Evolutionary conservation across 2,113 vertebrate genomes (phyloP).

Genomic region (Alethe diademata): DNA sequence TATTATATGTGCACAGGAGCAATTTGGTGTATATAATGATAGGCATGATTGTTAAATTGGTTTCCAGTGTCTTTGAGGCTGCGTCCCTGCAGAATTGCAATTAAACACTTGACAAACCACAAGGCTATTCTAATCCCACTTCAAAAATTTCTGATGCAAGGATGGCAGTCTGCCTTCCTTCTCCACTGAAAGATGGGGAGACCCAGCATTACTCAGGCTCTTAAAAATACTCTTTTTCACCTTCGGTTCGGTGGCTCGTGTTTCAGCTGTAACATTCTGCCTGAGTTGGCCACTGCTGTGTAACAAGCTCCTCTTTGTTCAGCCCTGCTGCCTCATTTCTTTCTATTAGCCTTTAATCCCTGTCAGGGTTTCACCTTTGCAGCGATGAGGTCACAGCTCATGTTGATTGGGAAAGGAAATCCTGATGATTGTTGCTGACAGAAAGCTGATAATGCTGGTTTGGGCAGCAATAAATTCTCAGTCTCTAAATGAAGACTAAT

Average conservation of each 20-base stretch:
- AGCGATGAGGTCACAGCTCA: constrained; percentile 69
- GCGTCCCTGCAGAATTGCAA: constrained; percentile 13
- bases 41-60: constrained; percentile 35
- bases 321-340: constrained; percentile 57
- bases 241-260: neutral
- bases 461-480: constrained; percentile 64
- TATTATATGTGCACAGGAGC: neutral
- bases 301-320: constrained; percentile 67
- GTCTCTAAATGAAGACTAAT: constrained; percentile 69
- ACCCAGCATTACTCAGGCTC: neutral
- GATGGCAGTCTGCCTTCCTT: constrained; percentile 15
- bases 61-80: constrained; percentile 52
- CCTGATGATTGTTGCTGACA: constrained; percentile 66
- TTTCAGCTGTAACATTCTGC: constrained; percentile 56
- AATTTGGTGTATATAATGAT: constrained; percentile 18
- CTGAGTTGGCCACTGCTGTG: neutral
- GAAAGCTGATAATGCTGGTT: constrained; percentile 72
- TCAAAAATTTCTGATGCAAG: constrained; percentile 1
- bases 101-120: constrained; percentile 61
- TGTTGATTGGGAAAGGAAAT: constrained; percentile 70
- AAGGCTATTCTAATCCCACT: constrained; percentile 30
- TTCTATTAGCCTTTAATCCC: constrained; percentile 72
- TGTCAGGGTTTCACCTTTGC: constrained; percentile 71
- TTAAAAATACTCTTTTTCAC: neutral
- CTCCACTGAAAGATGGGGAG: neutral